These are phyloP conservation scores for Agrilus mali DNA, from an alignment of 2,888 invertebrate genomes.

Conservation along the genomic window DNA sequence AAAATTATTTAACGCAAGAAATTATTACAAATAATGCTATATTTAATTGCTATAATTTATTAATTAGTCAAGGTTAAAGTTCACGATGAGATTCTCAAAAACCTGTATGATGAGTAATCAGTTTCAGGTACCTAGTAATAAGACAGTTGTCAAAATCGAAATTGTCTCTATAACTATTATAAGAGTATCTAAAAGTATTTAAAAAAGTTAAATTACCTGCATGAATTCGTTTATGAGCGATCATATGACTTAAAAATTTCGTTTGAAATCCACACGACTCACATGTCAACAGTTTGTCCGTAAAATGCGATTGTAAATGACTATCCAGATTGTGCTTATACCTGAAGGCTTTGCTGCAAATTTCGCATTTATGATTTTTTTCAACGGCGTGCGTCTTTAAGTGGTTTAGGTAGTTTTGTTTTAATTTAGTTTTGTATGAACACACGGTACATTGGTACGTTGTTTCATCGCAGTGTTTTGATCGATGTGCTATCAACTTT, in stretches of 20 bases:
- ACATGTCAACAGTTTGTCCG: constrained; percentile 46
- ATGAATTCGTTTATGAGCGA: constrained; percentile 51
- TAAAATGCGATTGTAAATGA: constrained; percentile 42
- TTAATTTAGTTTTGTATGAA: constrained; percentile 43
- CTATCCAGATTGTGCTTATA: constrained; percentile 46
- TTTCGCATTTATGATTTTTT: constrained; percentile 43
- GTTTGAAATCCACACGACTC: constrained; percentile 56
- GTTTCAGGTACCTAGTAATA: no score
- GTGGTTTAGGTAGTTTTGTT: constrained; percentile 45
- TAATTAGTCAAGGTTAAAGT: no score
- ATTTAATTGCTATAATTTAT: no score
- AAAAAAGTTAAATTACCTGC: constrained; percentile 30
- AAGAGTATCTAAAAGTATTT: no score
- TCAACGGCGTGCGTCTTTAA: constrained; percentile 45
- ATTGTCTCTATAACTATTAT: no score
- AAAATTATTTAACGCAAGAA: constrained; percentile 2
- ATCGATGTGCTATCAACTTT: constrained; percentile 44
- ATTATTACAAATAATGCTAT: no score
- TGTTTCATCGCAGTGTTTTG: constrained; percentile 40
- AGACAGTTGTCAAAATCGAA: no score
- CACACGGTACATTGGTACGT: constrained; percentile 40
- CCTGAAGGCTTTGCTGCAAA: constrained; percentile 45
- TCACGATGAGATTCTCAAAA: no score
- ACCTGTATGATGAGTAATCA: no score
- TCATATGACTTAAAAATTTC: constrained; percentile 51